Conservation (phyloP, 2,797 vertebrate genomes). For the Hoplostethus mediterraneus region DNA sequence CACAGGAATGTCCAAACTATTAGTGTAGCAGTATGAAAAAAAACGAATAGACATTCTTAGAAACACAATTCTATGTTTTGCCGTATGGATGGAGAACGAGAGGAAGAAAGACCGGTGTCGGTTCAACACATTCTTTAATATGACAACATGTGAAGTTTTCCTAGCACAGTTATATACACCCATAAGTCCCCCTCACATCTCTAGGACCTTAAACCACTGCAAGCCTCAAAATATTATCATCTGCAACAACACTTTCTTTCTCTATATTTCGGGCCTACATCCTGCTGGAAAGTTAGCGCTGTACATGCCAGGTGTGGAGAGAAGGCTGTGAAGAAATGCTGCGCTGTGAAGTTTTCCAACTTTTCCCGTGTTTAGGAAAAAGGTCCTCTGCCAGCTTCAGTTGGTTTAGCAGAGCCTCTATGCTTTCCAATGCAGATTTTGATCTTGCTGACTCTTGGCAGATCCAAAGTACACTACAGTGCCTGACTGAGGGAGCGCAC, state of each 20-base stretch:
- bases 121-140: neutral
- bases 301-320: constrained; percentile 47
- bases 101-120: neutral
- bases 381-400: constrained; percentile 66
- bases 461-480: constrained; percentile 67
- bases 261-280: neutral
- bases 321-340: constrained; percentile 56
- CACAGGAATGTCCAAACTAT: constrained; percentile 10
- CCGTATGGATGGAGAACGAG: neutral
- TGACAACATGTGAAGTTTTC: neutral
- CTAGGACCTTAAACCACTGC: constrained; percentile 1
- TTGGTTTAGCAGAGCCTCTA: constrained; percentile 79
- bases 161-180: neutral
- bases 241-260: constrained; percentile 29
- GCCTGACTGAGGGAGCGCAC: constrained; percentile 59
- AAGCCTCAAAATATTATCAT: constrained; percentile 8
- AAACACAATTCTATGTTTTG: neutral
- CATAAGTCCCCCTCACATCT: constrained; percentile 13
- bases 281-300: constrained; percentile 18
- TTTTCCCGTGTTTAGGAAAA: constrained; percentile 52
- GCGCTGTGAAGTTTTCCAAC: constrained; percentile 60
- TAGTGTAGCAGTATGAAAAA: constrained; percentile 6
- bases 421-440: constrained; percentile 74
- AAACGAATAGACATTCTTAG: neutral
- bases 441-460: constrained; percentile 81